Conservation (phyloP, 2,888 invertebrate species). For the Patella caerulea region DNA sequence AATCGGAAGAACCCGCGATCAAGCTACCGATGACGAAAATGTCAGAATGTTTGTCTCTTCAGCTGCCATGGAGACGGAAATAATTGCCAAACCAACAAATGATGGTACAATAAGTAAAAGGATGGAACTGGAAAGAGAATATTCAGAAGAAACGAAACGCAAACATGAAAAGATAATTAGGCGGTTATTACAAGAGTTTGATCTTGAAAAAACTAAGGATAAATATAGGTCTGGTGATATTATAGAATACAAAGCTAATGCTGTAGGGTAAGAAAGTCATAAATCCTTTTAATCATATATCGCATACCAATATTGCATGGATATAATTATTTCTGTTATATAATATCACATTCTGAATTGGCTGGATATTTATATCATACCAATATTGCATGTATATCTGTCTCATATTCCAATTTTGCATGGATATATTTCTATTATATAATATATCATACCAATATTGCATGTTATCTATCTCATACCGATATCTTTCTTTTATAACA, state of each 20-base stretch:
- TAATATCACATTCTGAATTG: no score
- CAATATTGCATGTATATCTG: no score
- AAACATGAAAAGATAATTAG: conserved; percentile 19
- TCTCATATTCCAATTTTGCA: no score
- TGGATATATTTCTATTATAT: no score
- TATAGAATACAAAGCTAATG: conserved; percentile 19
- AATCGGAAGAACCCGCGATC: neutral
- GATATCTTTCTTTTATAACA: no score
- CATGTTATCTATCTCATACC: no score
- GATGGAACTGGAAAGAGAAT: conserved; percentile 21
- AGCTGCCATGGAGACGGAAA: conserved; percentile 7
- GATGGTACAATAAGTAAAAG: neutral
- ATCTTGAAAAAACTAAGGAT: conserved; percentile 22
- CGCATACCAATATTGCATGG: no score
- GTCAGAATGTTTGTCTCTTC: conserved; percentile 6
- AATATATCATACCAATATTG: no score
- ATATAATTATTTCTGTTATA: no score
- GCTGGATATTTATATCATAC: no score
- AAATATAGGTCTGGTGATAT: conserved; percentile 14
- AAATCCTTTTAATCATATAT: no score
- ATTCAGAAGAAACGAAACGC: conserved; percentile 21
- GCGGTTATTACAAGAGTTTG: conserved; percentile 16
- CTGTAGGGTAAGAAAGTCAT: conserved; percentile 13
- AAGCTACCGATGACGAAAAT: neutral
- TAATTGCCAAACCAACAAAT: neutral